Conservation (phyloP, 2,797 vertebrate genomes). For the Selene dorsalis region DNA sequence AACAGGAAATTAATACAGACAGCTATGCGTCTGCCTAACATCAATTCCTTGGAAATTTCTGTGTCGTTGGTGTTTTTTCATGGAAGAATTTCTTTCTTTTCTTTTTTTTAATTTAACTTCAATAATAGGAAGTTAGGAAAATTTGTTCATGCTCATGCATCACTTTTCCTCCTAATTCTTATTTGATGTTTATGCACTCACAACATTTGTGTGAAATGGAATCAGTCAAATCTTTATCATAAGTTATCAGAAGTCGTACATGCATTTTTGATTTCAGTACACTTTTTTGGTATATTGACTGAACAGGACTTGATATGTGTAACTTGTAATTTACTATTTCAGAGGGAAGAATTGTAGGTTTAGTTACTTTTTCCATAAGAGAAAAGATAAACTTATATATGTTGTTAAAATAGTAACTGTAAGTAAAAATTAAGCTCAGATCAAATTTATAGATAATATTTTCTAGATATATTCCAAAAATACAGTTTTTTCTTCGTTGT, state of each 20-base stretch:
- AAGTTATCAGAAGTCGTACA: background rate
- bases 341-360: background rate
- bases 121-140: background rate
- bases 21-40: slow-evolving; percentile 66
- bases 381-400: too few relatives aligned
- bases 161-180: background rate
- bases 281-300: background rate
- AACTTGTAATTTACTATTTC: background rate
- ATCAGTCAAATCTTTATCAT: background rate
- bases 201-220: background rate
- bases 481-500: too few relatives aligned
- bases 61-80: slow-evolving; percentile 38
- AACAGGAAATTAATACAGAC: slow-evolving; percentile 73
- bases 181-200: background rate
- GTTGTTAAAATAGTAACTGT: too few relatives aligned
- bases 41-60: slow-evolving; percentile 53
- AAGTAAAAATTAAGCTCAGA: background rate
- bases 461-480: background rate
- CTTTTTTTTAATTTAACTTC: slow-evolving; percentile 1
- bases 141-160: slow-evolving; percentile 1
- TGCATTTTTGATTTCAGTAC: background rate
- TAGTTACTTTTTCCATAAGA: background rate
- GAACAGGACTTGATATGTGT: too few relatives aligned
- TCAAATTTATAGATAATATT: background rate
- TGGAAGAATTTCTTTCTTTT: slow-evolving; percentile 31